Evolutionary conservation across 2,888 invertebrate genomes (phyloP).

Genomic region (Drosophila neonasuta): DNA sequence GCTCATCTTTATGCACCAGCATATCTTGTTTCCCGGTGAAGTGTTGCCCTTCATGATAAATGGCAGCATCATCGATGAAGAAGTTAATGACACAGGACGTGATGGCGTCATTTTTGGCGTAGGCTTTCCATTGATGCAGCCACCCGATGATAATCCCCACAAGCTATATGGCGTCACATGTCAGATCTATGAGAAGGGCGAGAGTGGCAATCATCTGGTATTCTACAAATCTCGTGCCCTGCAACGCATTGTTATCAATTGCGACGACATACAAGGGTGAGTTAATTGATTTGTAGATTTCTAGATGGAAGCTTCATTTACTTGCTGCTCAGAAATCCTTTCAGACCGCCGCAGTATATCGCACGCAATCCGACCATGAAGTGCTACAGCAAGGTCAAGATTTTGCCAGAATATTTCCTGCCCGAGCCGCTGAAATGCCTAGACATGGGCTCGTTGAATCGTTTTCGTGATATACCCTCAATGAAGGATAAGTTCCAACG

Average conservation of each 20-base stretch:
- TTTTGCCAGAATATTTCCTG: constrained; percentile 87
- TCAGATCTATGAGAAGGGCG: constrained; percentile 81
- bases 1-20: constrained; percentile 85
- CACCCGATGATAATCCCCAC: constrained; percentile 52
- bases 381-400: constrained; percentile 85
- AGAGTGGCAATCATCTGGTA: constrained; percentile 80
- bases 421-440: constrained; percentile 84
- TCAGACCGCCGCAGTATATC: constrained; percentile 77
- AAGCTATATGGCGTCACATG: constrained; percentile 81
- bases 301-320: neutral
- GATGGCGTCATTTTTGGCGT: constrained; percentile 81
- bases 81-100: constrained; percentile 71
- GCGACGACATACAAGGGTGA: constrained; percentile 76
- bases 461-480: constrained; percentile 81
- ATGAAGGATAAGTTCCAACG: constrained; percentile 76
- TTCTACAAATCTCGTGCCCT: constrained; percentile 89
- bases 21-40: constrained; percentile 90
- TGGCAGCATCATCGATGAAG: constrained; percentile 78
- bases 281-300: neutral
- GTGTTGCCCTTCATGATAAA: constrained; percentile 88
- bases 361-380: constrained; percentile 80
- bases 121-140: constrained; percentile 77
- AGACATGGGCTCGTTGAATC: constrained; percentile 82
- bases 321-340: neutral
- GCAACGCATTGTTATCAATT: constrained; percentile 86